A percentile compares a stretch with the other conserved stretches of the same genome.
phyloP scores from a whole-genome alignment of 1,140 invertebrate species.

The Campodea augens region DNA sequence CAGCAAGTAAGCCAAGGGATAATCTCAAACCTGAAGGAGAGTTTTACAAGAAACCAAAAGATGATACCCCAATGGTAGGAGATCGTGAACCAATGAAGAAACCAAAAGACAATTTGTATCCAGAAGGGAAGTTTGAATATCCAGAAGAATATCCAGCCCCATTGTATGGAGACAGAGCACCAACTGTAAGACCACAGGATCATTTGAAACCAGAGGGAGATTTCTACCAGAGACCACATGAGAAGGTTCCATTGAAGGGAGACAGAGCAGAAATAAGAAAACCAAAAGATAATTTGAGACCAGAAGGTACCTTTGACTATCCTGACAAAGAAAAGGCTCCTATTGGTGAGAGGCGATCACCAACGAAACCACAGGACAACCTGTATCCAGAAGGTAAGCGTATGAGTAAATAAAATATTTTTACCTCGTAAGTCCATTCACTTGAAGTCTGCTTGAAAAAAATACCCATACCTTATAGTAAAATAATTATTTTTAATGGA shows the following conservation, averaged over 20 bases:
- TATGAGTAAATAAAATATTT: slow-evolving; percentile 28
- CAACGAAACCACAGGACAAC: slow-evolving; percentile 30
- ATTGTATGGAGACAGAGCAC: slow-evolving; percentile 23
- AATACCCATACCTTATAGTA: no score
- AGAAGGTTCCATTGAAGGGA: slow-evolving; percentile 24
- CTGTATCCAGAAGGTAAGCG: slow-evolving; percentile 37
- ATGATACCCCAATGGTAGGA: no score
- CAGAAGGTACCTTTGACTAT: slow-evolving; percentile 17
- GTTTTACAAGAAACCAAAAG: no score
- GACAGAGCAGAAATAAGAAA: slow-evolving; percentile 18
- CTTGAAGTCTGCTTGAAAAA: no score
- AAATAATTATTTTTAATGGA: no score
- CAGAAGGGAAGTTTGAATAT: slow-evolving; percentile 37
- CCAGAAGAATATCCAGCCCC: slow-evolving; percentile 15
- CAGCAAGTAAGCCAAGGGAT: no score
- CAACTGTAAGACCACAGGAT: slow-evolving; percentile 30
- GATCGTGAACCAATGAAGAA: no score
- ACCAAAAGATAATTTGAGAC: slow-evolving; percentile 12
- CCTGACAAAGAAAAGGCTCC: no score
- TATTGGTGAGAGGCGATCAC: no score
- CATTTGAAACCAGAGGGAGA: slow-evolving; percentile 35
- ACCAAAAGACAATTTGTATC: no score
- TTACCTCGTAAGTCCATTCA: slow-evolving; percentile 9
- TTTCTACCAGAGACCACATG: slow-evolving; percentile 24
- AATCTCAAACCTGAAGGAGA: no score